phyloP scores from a whole-genome alignment of 2,888 invertebrate species.

The Phrixothrix hirtus region DNA sequence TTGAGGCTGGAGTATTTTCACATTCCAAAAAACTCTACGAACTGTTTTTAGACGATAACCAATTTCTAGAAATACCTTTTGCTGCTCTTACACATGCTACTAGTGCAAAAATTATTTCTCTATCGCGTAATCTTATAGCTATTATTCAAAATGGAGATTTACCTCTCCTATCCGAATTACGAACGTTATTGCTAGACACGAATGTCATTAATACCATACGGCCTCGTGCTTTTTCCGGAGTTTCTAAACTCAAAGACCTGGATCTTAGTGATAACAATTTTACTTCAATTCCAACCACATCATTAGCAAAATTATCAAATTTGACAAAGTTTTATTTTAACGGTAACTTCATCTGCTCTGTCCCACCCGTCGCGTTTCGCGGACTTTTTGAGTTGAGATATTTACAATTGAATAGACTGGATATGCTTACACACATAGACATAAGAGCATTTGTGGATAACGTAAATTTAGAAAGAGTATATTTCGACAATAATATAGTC shows the following conservation, averaged over 20 bases:
- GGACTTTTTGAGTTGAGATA: conserved; percentile 81
- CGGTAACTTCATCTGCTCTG: conserved; percentile 73
- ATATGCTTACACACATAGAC: conserved; percentile 70
- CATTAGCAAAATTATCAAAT: conserved; percentile 75
- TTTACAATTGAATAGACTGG: conserved; percentile 72
- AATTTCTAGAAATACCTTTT: conserved; percentile 75
- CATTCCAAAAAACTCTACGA: conserved; percentile 71
- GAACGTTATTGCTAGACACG: conserved; percentile 70
- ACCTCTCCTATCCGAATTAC: conserved; percentile 71
- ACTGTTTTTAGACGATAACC: conserved; percentile 77
- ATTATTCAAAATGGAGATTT: conserved; percentile 73
- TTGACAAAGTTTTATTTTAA: conserved; percentile 76
- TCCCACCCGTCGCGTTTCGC: conserved; percentile 78
- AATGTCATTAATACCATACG: conserved; percentile 77
- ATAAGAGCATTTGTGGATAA: conserved; percentile 83
- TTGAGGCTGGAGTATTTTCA: conserved; percentile 72
- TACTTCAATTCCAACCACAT: conserved; percentile 73
- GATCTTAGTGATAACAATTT: conserved; percentile 83
- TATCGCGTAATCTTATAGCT: conserved; percentile 79
- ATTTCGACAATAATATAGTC: conserved; percentile 76
- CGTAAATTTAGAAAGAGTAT: conserved; percentile 76
- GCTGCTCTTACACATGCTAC: conserved; percentile 68
- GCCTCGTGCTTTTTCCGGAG: conserved; percentile 73
- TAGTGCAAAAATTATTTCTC: conserved; percentile 71
- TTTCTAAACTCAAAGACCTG: conserved; percentile 72